Evolutionary conservation across 2,113 vertebrate genomes (phyloP), one percentile per base, ranked within the genome.

Genomic region (Rana temporaria): DNA sequence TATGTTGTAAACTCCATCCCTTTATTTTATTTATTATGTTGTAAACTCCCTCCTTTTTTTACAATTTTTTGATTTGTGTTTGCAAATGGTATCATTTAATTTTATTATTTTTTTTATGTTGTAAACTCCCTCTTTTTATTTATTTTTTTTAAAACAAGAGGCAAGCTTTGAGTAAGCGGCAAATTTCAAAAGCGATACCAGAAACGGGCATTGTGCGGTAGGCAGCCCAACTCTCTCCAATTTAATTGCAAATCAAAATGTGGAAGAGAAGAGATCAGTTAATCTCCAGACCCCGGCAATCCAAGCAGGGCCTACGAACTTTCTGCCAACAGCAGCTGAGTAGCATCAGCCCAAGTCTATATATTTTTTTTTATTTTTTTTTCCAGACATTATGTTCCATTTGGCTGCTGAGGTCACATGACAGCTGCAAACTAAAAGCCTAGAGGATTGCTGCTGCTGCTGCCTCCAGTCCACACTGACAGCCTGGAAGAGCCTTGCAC

Each of bases 371-470:
- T 32, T 48, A 14, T 85, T 82, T 81, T 62, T 67, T 32, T 53
- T 60, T 81, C 84, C 89, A 89, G 90, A 89, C 91, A 87, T 86
- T 87, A 86, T 86, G 91, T 83, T 91, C 87, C 85, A 87, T 85
- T 88, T 87, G 92, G 92, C 93, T 88, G 83, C 85, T 86, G 84
- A 89, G 92, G 91, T 94, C 92, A 92, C 90, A 90, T 76, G 90
- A 94, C 93, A 94, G 94, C 93, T 94, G 94, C 90, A 85, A 90
- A 74, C 85, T 86, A 86, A 93, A 93, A 87, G 89, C 88, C 79
- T 86, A 78, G 86, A 89, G 90, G 91, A 89, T 86, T 82, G 79
- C 89, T 91, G 79, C 89, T 91, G 92, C 91, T n/a, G n/a, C n/a
- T 89, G 89, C 90, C 91, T 90, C 89, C 15, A 74, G 79, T 71